A percentile compares a stretch with the other conserved stretches of the same genome.
phyloP scores from a whole-genome alignment of 2,113 vertebrate genomes.

The Egretta garzetta region DNA sequence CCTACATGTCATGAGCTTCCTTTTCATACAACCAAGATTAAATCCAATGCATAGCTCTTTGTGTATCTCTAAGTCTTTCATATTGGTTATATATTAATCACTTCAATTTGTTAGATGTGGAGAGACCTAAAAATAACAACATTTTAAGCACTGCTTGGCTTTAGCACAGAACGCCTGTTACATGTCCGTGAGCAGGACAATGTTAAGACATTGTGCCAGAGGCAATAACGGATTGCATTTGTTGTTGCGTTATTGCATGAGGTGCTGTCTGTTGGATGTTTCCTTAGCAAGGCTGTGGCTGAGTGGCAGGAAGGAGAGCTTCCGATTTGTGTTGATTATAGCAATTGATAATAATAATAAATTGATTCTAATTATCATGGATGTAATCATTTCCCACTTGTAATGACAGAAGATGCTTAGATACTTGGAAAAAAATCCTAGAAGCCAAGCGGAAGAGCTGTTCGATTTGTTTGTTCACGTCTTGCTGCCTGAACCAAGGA shows the following conservation, averaged over 20 bases:
- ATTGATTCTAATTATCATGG: slow-evolving; percentile 33
- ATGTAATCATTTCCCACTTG: slow-evolving; percentile 20
- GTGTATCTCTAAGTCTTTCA: neutral
- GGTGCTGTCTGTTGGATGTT: neutral
- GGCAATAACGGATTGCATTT: neutral
- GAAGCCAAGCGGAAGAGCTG: neutral
- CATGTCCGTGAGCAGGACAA: neutral
- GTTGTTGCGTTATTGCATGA: neutral
- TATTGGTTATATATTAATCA: neutral
- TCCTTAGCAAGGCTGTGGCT: neutral
- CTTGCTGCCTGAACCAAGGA: neutral
- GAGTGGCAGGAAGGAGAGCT: slow-evolving; percentile 30
- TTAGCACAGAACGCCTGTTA: neutral
- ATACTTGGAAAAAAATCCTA: neutral
- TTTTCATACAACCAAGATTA: neutral
- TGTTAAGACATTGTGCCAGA: neutral
- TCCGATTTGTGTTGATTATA: slow-evolving; percentile 34
- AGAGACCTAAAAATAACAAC: neutral
- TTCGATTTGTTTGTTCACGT: neutral
- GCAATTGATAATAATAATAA: slow-evolving; percentile 23
- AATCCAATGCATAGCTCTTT: neutral
- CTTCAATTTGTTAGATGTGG: neutral
- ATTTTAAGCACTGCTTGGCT: neutral
- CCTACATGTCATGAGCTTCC: neutral
- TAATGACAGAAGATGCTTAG: neutral